phyloP scores from a whole-genome alignment of 2,113 vertebrate species.

The Mesitornis unicolor region DNA sequence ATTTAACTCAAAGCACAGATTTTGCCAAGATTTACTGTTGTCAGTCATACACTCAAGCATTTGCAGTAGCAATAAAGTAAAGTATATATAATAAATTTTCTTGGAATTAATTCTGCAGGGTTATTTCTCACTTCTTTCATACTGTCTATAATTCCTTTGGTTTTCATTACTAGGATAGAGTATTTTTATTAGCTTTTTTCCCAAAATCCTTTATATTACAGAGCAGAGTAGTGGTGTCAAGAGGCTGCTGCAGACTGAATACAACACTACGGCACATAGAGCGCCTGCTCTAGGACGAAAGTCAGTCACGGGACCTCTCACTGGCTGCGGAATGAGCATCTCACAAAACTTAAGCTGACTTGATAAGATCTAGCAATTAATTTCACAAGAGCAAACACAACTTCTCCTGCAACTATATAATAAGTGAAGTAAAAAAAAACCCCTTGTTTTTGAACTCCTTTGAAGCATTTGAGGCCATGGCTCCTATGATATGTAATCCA shows the following conservation, averaged over 20 bases:
- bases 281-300: background rate
- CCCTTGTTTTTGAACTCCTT: background rate
- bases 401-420: background rate
- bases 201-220: background rate
- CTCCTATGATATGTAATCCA: background rate
- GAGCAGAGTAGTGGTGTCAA: background rate
- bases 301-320: background rate
- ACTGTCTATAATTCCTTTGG: background rate
- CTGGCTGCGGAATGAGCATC: background rate
- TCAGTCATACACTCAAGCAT: background rate
- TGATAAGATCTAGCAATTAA: background rate
- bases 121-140: background rate
- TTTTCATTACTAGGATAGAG: background rate
- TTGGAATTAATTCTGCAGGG: background rate
- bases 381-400: background rate
- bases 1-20: background rate
- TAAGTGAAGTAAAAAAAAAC: background rate
- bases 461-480: background rate
- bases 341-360: background rate
- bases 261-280: background rate
- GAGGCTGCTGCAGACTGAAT: background rate
- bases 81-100: background rate
- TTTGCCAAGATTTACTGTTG: background rate
- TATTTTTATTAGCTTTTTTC: background rate
- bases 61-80: background rate